Base-by-base conservation (phyloP, 2,888 invertebrate species). In the Gibbula magus region DNA sequence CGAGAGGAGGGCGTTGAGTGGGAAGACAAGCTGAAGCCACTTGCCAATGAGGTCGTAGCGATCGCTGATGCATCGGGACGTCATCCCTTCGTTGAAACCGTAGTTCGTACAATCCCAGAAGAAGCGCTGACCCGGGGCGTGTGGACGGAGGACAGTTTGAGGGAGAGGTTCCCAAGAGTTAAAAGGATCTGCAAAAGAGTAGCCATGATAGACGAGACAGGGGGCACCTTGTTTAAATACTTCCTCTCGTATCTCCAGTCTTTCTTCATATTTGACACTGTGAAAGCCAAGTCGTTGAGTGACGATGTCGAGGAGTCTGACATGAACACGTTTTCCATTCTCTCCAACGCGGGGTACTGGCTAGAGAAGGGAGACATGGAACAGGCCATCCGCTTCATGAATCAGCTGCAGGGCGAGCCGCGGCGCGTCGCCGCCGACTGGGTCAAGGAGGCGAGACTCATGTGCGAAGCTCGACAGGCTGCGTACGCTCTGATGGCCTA, bases 211-310 rank as follows among this genome's bases (percentile, higher is more conserved):
- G 97, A 97, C 0, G 96, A 96, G 80, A 92, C 95, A 20, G 98
- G 98, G n/a, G 97, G 96, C n/a, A 94, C 95, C 0, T 93, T 98
- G 70, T 85, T 92, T 81, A 89, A 88, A 66, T 97, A 97, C 93
- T 94, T 98, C 87, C 93, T 98, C 18, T 98, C 98, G 1, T 98
- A 96, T 94, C 91, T 99, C 56, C 98, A 98, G 93, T 97, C 97
- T n/a, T 93, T 96, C 85, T 94, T 99, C 80, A 94, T 94, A 45
- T 87, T 94, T 79, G 92, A 92, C 76, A 82, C 91, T 77, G 95
- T 95, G 81, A 84, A 88, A 78, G 94, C 95, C 22, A 93, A 94
- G 80, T 53, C 78, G 0, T 86, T 86, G 18, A 79, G 81, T 5
- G 90, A 89, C 13, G 84, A 86, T 51, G 82, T 91, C 4, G 87